Percentiles rank a stretch among this genome's conserved stretches.
Evolutionary conservation across 92 coral and sea anemone species (phyloP).

Genomic region (Metridium senile): DNA sequence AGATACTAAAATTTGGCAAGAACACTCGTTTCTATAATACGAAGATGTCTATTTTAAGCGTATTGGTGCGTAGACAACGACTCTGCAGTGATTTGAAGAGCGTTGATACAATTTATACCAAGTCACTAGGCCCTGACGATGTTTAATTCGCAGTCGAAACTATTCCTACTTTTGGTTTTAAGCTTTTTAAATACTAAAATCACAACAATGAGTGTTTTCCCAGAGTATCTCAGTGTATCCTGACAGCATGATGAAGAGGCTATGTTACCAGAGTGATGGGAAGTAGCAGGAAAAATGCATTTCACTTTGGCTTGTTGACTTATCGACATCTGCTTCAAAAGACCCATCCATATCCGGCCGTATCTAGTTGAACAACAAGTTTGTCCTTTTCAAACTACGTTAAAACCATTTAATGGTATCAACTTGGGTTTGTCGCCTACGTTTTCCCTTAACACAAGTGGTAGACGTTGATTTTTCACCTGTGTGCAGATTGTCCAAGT

Average conservation of each 20-base stretch:
- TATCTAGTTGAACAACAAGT: conserved; percentile 14
- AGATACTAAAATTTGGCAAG: background rate
- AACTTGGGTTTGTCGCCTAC: background rate
- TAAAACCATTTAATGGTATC: conserved; percentile 18
- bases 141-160: no score
- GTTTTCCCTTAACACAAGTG: background rate
- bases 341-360: conserved; percentile 35
- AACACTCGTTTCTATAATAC: background rate
- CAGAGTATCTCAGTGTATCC: background rate
- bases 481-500: background rate
- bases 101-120: no score
- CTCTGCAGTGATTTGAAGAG: background rate
- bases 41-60: background rate
- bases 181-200: background rate
- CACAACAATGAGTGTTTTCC: background rate
- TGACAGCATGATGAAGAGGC: conserved; percentile 4
- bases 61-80: background rate
- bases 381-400: conserved; percentile 19
- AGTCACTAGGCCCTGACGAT: no score
- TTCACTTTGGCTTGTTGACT: background rate
- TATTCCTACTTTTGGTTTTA: background rate
- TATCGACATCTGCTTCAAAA: conserved; percentile 30
- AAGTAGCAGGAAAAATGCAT: conserved; percentile 23
- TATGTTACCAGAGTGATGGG: conserved; percentile 30
- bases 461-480: background rate